Base-by-base conservation (phyloP, 2,797 vertebrate species). In the Babyrousa celebensis region DNA sequence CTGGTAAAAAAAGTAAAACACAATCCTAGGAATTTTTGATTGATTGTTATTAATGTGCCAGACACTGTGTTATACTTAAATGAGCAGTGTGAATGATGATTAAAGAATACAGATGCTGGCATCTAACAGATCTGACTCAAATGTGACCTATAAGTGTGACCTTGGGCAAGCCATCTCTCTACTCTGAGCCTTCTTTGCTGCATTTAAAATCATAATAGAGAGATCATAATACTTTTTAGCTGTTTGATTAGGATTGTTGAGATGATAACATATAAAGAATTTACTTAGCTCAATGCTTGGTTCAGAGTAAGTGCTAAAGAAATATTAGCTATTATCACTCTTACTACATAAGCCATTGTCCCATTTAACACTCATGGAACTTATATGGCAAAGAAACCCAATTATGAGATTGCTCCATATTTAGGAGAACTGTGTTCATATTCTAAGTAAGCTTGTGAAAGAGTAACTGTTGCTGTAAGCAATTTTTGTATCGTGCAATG, bases 321-420 rank as follows among this genome's bases (percentile, higher is more conserved):
- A 9, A 17, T 36, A 60, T 58, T 63, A 72, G 21, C 86, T 29
- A 67, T 91, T 58, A 58, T 86, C 36, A 82, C 18, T 80, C 15
- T 84, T 78, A 70, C 54, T 94, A 43, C 78, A n/a, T 68, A 60
- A 68, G 52, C 29, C 2, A 58, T 72, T 71, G 21, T 65, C 54
- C 91, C 89, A 74, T 48, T 83, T 94, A 80, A 80, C 36, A 74
- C 29, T 62, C 27, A 70, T 29, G 62, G 17, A 15, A 17, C n/a
- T 14, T 72, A 58, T 65, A 56, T 74, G 23, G 17, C 16, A 25
- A 12, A 29, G 65, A 80, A 63, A 58, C 14, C 21, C 48, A 17
- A 91, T 80, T 94, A 48, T 12, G 67, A 86, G 36, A 67, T 63
- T 82, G 43, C 43, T 77, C 60, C 52, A 15, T 78, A 89, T 77